phyloP scores from a whole-genome alignment of 30 jellyfish, hydroid and myxozoan genomes.

The Chrysaora quinquecirrha region DNA sequence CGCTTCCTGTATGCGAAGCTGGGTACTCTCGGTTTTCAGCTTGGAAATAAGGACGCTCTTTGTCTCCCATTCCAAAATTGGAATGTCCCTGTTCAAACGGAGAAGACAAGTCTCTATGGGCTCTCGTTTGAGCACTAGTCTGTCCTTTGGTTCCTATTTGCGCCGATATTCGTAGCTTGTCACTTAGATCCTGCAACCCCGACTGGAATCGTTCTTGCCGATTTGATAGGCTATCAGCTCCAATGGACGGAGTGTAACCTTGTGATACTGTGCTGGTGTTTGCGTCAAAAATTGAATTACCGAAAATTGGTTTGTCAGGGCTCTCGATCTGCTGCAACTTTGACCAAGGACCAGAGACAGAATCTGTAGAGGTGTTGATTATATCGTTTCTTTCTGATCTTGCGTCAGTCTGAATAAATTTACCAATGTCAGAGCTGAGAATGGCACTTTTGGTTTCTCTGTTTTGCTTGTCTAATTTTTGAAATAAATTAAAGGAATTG shows the following conservation, averaged over 20 bases:
- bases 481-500: too few relatives aligned
- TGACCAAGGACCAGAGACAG: conserved; percentile 5
- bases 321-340: not conserved
- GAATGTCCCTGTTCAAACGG: too few relatives aligned
- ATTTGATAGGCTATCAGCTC: conserved; percentile 6
- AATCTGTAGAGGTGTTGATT: too few relatives aligned
- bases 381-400: too few relatives aligned
- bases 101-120: too few relatives aligned
- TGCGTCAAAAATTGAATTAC: not conserved
- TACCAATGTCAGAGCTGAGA: too few relatives aligned
- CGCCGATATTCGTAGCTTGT: conserved; percentile 28
- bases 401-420: too few relatives aligned
- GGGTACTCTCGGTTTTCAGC: not conserved
- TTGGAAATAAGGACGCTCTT: not conserved
- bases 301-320: not conserved
- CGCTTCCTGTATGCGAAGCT: too few relatives aligned
- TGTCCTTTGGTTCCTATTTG: conserved; percentile 11
- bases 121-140: too few relatives aligned
- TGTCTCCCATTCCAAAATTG: too few relatives aligned
- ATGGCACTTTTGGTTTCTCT: too few relatives aligned
- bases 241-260: not conserved
- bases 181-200: conserved; percentile 61
- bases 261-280: not conserved
- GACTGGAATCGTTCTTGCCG: conserved; percentile 57
- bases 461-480: too few relatives aligned